phyloP scores from a whole-genome alignment of 1,140 invertebrate genomes.

The Andrena cerasifolii region DNA sequence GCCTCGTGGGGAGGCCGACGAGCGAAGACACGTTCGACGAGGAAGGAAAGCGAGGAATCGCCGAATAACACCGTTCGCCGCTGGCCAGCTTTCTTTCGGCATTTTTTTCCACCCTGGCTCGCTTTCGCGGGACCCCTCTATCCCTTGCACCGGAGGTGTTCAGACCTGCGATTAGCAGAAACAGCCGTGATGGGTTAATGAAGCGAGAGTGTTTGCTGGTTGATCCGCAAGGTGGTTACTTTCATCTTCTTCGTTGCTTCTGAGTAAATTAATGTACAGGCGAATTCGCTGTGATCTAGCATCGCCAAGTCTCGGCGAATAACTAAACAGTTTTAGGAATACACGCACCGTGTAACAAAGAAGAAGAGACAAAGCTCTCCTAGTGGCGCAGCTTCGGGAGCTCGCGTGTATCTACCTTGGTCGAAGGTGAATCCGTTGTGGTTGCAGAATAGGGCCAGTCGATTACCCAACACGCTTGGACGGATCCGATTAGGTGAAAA shows the following conservation, averaged over 20 bases:
- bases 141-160: conserved; percentile 1
- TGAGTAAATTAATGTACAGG: too few species aligned
- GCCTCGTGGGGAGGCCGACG: conserved; percentile 40
- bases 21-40: conserved; percentile 48
- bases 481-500: conserved; percentile 76
- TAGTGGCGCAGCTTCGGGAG: not conserved
- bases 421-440: not conserved
- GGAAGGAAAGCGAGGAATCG: conserved; percentile 47
- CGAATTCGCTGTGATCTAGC: too few species aligned
- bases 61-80: conserved; percentile 45
- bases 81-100: not conserved
- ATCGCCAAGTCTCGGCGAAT: too few species aligned
- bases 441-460: conserved; percentile 49
- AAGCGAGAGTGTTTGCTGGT: not conserved
- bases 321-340: not conserved
- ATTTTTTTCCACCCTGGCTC: not conserved
- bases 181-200: conserved; percentile 15
- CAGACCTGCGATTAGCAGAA: conserved; percentile 11
- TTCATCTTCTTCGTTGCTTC: too few species aligned
- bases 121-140: not conserved
- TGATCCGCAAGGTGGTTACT: too few species aligned
- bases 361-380: not conserved
- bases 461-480: conserved; percentile 69
- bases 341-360: not conserved
- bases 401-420: not conserved